Conservation (phyloP, 2,888 invertebrate genomes). For the Theretra japonica region DNA sequence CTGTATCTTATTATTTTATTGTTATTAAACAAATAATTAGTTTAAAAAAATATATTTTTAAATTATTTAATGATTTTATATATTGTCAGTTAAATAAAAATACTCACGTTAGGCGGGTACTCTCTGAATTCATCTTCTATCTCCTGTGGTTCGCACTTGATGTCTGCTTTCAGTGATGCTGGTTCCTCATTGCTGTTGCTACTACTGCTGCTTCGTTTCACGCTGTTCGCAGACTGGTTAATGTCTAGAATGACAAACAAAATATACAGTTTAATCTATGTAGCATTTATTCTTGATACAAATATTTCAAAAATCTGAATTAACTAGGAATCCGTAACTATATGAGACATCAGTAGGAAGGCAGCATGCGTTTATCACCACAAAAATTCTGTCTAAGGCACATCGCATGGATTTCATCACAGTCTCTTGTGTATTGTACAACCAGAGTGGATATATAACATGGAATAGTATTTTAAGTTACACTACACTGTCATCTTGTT, state of each 20-base stretch:
- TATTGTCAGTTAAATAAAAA: background rate
- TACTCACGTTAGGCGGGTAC: constrained; percentile 71
- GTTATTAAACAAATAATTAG: too few species aligned
- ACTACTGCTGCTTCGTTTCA: constrained; percentile 67
- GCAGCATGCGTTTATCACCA: constrained; percentile 72
- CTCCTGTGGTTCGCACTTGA: constrained; percentile 57
- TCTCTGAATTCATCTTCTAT: constrained; percentile 69
- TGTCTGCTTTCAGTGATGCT: constrained; percentile 54
- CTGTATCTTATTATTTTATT: too few species aligned
- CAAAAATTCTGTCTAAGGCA: constrained; percentile 56
- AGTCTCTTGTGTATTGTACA: background rate
- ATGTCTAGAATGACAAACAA: constrained; percentile 10
- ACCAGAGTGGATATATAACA: background rate
- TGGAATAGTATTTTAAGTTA: too few species aligned
- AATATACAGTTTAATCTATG: too few species aligned
- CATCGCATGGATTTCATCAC: constrained; percentile 68
- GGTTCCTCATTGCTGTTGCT: constrained; percentile 66
- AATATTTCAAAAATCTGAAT: background rate
- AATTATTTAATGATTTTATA: background rate
- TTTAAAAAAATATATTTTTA: too few species aligned
- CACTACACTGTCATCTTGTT: too few species aligned
- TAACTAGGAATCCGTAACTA: background rate
- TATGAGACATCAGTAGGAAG: constrained; percentile 64
- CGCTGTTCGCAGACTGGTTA: constrained; percentile 33
- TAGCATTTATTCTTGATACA: too few species aligned